Percentiles rank a stretch among this genome's conserved stretches.
phyloP scores from a whole-genome alignment of 2,888 invertebrate genomes.

The Eulithis testata region DNA sequence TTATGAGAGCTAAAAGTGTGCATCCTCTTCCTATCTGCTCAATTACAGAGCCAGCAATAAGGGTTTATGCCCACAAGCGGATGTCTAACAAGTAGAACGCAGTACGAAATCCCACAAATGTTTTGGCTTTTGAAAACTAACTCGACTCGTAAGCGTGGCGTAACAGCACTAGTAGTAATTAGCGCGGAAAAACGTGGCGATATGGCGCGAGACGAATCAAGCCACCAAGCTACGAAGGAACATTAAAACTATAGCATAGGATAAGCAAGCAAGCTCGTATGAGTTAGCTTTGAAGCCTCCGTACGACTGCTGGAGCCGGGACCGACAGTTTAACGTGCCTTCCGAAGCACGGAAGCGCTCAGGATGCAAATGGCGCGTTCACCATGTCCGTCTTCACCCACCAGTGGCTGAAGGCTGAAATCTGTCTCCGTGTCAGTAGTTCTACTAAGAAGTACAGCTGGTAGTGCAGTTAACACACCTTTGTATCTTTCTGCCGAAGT shows the following conservation, averaged over 20 bases:
- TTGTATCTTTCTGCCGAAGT: too few relatives aligned
- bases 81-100: conserved; percentile 33
- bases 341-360: too few relatives aligned
- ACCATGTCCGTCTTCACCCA: too few relatives aligned
- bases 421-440: too few relatives aligned
- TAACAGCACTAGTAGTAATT: conserved; percentile 59
- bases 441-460: too few relatives aligned
- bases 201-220: conserved; percentile 71
- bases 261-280: neutral
- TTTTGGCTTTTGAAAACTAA: conserved; percentile 46
- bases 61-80: conserved; percentile 31
- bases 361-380: too few relatives aligned
- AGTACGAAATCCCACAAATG: conserved; percentile 45
- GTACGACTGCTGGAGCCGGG: too few relatives aligned
- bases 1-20: neutral
- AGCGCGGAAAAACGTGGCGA: conserved; percentile 68
- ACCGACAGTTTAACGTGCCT: too few relatives aligned
- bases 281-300: too few relatives aligned
- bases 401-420: too few relatives aligned
- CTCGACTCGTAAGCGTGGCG: conserved; percentile 43
- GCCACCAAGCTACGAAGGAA: conserved; percentile 29
- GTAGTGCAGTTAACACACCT: too few relatives aligned
- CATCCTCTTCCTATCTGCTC: conserved; percentile 18
- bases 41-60: conserved; percentile 31
- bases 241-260: conserved; percentile 2